A percentile compares a stretch with the other conserved stretches of the same genome.
Evolutionary conservation across 2,888 invertebrate species (phyloP).

Genomic region (Esperia sulphurella): DNA sequence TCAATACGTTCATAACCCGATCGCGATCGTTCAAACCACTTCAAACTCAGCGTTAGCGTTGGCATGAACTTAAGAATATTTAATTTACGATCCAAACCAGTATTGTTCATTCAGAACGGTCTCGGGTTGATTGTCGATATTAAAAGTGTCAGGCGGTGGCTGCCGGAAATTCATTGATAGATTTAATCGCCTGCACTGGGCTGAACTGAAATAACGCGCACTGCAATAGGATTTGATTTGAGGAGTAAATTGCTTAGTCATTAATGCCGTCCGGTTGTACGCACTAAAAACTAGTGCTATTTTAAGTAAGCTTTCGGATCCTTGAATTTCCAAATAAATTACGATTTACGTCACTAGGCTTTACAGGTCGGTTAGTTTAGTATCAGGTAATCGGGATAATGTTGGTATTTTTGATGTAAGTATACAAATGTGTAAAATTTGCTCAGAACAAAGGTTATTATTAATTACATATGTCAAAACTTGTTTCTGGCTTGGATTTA

Average conservation of each 20-base stretch:
- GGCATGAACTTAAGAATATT: conserved; percentile 56
- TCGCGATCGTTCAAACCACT: conserved; percentile 13
- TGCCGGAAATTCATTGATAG: conserved; percentile 79
- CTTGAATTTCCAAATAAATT: conserved; percentile 45
- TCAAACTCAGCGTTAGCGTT: conserved; percentile 30
- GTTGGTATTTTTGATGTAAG: no score
- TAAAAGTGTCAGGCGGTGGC: conserved; percentile 70
- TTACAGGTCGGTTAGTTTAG: no score
- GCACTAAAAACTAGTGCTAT: conserved; percentile 66
- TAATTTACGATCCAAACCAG: conserved; percentile 68
- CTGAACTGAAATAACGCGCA: conserved; percentile 63
- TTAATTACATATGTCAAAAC: no score
- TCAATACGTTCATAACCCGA: neutral
- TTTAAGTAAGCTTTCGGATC: conserved; percentile 48
- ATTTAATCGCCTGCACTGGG: conserved; percentile 67
- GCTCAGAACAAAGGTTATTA: no score
- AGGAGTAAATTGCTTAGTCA: conserved; percentile 71
- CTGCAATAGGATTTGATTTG: conserved; percentile 64
- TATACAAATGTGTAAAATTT: no score
- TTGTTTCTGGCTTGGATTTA: no score
- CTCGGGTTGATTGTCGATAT: conserved; percentile 70
- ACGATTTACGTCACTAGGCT: conserved; percentile 36
- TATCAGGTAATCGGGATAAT: no score
- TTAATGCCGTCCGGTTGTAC: conserved; percentile 72
- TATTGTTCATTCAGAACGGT: conserved; percentile 73